Conservation (phyloP, 2,113 vertebrate genomes). For the Telmatochromis brachygnathus region DNA sequence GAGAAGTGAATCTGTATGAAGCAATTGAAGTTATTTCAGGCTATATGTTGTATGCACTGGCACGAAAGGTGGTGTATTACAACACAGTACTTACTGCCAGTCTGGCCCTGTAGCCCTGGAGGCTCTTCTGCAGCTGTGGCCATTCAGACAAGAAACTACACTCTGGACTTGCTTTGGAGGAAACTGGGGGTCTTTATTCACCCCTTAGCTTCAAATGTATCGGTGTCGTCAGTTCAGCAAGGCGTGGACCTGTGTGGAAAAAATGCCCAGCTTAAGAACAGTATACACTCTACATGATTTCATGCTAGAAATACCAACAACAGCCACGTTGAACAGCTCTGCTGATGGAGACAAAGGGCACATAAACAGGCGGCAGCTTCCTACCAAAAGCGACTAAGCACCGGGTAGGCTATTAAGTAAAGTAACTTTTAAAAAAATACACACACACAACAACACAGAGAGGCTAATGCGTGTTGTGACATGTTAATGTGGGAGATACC, state of each 20-base stretch:
- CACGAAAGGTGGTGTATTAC: not conserved
- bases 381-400: not conserved
- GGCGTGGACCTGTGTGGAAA: not conserved
- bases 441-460: not conserved
- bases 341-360: not conserved
- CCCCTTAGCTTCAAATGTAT: not conserved
- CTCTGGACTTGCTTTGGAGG: not conserved
- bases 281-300: not conserved
- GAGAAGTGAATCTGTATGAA: not conserved
- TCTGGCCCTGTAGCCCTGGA: slow-evolving; percentile 31
- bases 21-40: not conserved
- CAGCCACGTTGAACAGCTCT: slow-evolving; percentile 23
- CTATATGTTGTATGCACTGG: not conserved
- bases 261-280: not conserved
- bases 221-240: not conserved
- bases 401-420: not conserved
- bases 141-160: slow-evolving; percentile 37
- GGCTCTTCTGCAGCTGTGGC: slow-evolving; percentile 63
- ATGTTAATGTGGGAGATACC: not conserved
- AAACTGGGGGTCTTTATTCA: not conserved
- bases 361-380: not conserved
- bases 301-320: not conserved
- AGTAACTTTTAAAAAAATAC: not conserved
- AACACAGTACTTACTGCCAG: slow-evolving; percentile 36
- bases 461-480: not conserved